Conservation (phyloP, 2,113 vertebrate species). For the Raja brachyura region DNA sequence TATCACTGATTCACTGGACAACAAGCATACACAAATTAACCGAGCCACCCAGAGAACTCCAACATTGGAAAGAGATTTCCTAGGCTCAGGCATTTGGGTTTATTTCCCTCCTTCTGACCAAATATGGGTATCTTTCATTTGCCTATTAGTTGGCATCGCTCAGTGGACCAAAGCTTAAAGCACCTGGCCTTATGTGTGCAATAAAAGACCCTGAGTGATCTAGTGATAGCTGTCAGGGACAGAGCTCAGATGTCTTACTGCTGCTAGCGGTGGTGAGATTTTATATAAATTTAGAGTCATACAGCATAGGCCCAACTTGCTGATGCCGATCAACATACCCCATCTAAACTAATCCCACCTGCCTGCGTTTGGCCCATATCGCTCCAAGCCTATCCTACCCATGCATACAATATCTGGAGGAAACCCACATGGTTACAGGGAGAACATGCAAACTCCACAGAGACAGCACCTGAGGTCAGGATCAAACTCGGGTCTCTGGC, state of each 20-base stretch:
- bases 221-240: background rate
- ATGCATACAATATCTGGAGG: no score
- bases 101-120: slow-evolving; percentile 12
- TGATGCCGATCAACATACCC: no score
- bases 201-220: background rate
- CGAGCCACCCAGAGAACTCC: slow-evolving; percentile 21
- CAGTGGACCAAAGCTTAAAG: background rate
- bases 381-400: no score
- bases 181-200: background rate
- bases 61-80: slow-evolving; percentile 11
- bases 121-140: slow-evolving; percentile 38
- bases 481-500: no score
- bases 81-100: background rate
- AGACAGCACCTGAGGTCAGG: no score
- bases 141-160: background rate
- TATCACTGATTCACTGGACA: background rate
- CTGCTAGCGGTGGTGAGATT: background rate
- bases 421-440: no score
- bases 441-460: no score
- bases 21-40: slow-evolving; percentile 20
- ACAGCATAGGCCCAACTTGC: no score
- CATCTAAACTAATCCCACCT: no score
- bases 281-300: slow-evolving; percentile 39
- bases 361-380: no score
- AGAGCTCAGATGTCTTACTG: slow-evolving; percentile 8